These are phyloP conservation scores for Xanthia togata DNA, from an alignment of 2,888 invertebrate genomes.

Conservation along the genomic window DNA sequence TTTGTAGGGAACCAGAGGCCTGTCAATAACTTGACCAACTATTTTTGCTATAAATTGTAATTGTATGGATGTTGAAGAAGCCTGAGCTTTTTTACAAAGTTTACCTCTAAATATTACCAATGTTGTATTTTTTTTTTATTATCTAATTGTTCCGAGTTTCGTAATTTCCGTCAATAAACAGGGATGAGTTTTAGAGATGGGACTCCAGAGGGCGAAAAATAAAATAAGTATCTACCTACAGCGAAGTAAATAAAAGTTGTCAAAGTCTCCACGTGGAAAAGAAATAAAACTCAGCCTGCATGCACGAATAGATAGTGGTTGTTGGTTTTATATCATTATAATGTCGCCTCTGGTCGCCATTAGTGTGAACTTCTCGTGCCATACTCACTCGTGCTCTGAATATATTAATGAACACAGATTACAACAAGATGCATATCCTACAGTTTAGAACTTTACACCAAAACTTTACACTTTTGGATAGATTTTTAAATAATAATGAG, in stretches of 20 bases:
- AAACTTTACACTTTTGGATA: conserved; percentile 15
- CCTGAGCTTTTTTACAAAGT: not conserved
- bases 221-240: not conserved
- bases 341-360: conserved; percentile 33
- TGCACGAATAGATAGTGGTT: not conserved
- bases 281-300: not conserved
- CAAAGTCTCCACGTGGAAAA: not conserved
- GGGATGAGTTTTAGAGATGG: not conserved
- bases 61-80: not conserved
- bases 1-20: conserved; percentile 44
- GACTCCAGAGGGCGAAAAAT: not conserved
- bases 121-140: not conserved
- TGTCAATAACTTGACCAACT: conserved; percentile 6
- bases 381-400: conserved; percentile 44
- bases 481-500: conserved; percentile 5
- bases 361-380: conserved; percentile 41
- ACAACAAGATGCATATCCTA: conserved; percentile 25
- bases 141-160: not conserved
- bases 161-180: not conserved
- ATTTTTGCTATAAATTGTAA: conserved; percentile 4
- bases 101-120: too few relatives aligned
- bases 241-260: not conserved
- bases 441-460: conserved; percentile 4
- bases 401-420: not conserved
- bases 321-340: not conserved